Percentiles rank a stretch among this genome's conserved stretches.
phyloP scores from a whole-genome alignment of 2,797 vertebrate species.

The Sarcoramphus papa region DNA sequence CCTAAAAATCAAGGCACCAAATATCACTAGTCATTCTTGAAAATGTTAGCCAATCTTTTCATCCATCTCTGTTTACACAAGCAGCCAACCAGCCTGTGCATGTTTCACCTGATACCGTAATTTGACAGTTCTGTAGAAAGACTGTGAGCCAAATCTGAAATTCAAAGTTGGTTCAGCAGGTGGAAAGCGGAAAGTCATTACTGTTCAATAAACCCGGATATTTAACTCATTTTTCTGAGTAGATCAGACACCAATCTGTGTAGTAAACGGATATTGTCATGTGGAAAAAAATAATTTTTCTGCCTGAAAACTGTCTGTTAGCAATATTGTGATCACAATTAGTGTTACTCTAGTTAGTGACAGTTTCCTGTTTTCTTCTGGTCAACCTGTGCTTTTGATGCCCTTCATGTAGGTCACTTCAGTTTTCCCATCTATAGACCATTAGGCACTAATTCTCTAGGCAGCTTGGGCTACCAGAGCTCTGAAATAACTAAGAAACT shows the following conservation, averaged over 20 bases:
- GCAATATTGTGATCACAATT: not conserved
- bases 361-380: not conserved
- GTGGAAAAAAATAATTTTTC: not conserved
- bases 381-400: not conserved
- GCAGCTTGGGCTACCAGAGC: not conserved
- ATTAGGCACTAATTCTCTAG: not conserved
- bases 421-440: not conserved
- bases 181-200: not conserved
- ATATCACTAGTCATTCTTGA: not conserved
- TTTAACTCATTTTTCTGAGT: not conserved
- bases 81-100: not conserved
- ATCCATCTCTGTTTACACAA: not conserved
- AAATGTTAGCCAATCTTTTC: not conserved
- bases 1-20: not conserved
- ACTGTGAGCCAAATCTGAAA: not conserved
- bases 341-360: not conserved
- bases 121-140: not conserved
- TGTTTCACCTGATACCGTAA: not conserved
- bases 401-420: not conserved
- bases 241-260: not conserved
- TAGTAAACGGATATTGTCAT: not conserved
- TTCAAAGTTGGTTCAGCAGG: not conserved
- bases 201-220: not conserved
- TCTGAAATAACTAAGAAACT: not conserved
- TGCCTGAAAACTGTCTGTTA: not conserved